These are phyloP conservation scores for Pachycephus smyrnensis DNA, from an alignment of 2,888 invertebrate genomes.

Conservation along the genomic window DNA sequence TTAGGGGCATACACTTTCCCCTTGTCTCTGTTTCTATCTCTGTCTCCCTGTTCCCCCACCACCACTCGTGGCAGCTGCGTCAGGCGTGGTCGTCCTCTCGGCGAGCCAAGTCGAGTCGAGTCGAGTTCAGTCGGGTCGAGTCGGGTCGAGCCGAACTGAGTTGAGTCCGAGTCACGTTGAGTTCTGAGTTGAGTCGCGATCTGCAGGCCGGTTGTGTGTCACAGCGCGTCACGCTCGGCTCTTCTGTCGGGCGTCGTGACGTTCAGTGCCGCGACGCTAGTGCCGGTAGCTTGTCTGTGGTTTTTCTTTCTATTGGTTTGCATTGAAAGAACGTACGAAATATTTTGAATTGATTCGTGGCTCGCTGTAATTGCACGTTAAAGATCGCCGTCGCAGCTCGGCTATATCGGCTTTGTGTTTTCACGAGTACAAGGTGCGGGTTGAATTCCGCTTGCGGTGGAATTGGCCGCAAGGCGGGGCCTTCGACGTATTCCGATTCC, in stretches of 20 bases:
- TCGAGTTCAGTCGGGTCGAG: background rate
- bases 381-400: no score
- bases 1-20: slow-evolving; percentile 1
- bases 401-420: no score
- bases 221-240: no score
- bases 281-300: background rate
- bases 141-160: background rate
- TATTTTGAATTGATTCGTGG: no score
- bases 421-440: background rate
- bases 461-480: slow-evolving; percentile 4
- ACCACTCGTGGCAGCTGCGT: slow-evolving; percentile 51
- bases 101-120: slow-evolving; percentile 1
- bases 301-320: no score
- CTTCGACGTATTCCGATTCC: slow-evolving; percentile 10
- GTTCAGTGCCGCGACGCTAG: background rate
- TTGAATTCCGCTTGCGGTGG: background rate
- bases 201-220: no score
- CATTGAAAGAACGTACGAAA: no score
- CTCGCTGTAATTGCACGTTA: no score
- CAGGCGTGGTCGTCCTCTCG: slow-evolving; percentile 59
- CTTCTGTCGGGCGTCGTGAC: background rate
- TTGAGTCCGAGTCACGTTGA: no score
- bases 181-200: no score
- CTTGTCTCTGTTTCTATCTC: no score
- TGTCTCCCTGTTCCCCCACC: background rate